These are phyloP conservation scores for Agrotis clavis DNA, from an alignment of 2,888 invertebrate species.

Conservation along the genomic window DNA sequence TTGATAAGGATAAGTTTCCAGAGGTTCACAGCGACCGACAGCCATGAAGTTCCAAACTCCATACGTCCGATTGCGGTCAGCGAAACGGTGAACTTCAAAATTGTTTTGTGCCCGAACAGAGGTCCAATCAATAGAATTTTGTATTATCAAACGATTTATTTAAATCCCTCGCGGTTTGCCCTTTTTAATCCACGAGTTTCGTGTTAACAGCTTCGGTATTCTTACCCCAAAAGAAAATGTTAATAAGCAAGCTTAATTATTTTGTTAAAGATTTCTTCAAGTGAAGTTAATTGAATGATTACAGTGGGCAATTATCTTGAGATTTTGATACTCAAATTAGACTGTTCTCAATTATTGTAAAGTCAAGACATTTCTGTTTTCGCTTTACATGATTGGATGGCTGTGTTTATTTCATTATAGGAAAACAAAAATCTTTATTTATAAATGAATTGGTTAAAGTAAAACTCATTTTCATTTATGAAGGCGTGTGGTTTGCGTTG, in stretches of 20 bases:
- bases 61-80: conserved; percentile 65
- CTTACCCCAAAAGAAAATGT: conserved; percentile 42
- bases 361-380: background rate
- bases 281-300: conserved; percentile 49
- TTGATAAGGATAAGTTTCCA: conserved; percentile 59
- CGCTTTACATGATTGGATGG: background rate
- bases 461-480: background rate
- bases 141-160: conserved; percentile 55
- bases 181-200: conserved; percentile 46
- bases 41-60: conserved; percentile 58
- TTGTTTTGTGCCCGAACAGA: conserved; percentile 52
- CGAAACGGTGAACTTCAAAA: conserved; percentile 60
- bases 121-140: conserved; percentile 55
- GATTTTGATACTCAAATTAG: conserved; percentile 23
- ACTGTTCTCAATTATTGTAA: conserved; percentile 21
- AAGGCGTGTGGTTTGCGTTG: background rate
- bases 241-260: conserved; percentile 54
- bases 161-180: conserved; percentile 32
- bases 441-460: background rate
- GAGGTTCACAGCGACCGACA: conserved; percentile 47
- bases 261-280: conserved; percentile 54
- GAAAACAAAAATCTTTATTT: background rate
- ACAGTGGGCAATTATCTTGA: conserved; percentile 3
- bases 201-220: conserved; percentile 47
- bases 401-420: background rate